Base-by-base conservation (phyloP, 2,888 invertebrate genomes). In the Protula sp. region DNA sequence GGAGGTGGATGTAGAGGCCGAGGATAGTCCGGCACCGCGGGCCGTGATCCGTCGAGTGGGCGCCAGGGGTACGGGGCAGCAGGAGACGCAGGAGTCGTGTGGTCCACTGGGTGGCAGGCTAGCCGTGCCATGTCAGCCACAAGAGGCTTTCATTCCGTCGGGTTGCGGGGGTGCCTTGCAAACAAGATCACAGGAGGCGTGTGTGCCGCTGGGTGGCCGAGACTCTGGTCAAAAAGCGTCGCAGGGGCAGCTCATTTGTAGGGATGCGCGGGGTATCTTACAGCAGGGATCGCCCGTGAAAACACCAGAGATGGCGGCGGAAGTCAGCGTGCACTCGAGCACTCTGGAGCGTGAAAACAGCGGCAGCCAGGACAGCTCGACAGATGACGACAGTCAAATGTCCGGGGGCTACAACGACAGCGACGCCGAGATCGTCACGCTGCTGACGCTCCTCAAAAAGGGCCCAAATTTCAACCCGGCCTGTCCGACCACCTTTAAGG, bases 1-100 rank as follows among this genome's bases (percentile, higher is more conserved):
- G 26, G 50, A 30, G 30, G 54, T 47, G 14, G 53, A n/a, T 5
- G 45, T 29, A 22, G 55, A 51, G 26, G 50, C 47, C 14, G 62
- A 61, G 27, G 53, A 14, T 9, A 5, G 28, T 22, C 5, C 27
- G 9, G 24, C 28, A 9, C 53, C 5, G 29, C 9, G 24, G 22
- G 53, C 26, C 5, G 50, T 19, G 50, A 22, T 19, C 19, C 19
- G 24, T 19, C 28, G 9, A 5, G 27, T 9, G 27, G 24, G 24
- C 4, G 9, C 27, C 27, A 53, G 28, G 9, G 53, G 29, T 19
- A 27, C 5, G 26, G 53, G 29, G 53, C 45, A 19, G 45, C 9
- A 9, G 45, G 45, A 19, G 45, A 38, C 45, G 9, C 9, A n/a
- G n/a, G n/a, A n/a, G n/a, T n/a, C n/a, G n/a, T n/a, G n/a, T n/a